These are phyloP conservation scores for Antrozous pallidus DNA, from an alignment of 2,797 vertebrate species.

Conservation along the genomic window DNA sequence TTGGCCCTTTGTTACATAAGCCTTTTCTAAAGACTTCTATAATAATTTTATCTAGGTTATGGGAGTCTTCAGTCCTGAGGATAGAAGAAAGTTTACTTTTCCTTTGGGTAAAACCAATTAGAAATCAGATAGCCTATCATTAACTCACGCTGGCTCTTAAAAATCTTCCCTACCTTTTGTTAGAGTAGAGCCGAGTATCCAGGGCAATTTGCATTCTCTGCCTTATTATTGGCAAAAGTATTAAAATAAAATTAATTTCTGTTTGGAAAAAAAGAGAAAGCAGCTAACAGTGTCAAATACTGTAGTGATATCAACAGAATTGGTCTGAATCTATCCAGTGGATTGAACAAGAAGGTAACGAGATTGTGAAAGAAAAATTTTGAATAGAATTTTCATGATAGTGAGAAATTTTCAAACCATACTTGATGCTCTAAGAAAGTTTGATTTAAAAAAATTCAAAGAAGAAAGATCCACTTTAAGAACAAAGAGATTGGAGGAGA, in stretches of 20 bases:
- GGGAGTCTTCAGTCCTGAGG: not conserved
- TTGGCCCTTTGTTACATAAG: not conserved
- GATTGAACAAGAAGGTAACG: not conserved
- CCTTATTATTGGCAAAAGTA: not conserved
- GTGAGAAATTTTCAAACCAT: not conserved
- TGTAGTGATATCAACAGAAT: not conserved
- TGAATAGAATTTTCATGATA: not conserved
- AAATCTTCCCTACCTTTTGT: not conserved
- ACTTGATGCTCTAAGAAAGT: not conserved
- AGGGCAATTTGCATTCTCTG: not conserved
- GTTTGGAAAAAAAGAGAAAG: not conserved
- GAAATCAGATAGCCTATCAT: not conserved
- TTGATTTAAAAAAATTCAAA: not conserved
- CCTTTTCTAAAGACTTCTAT: not conserved
- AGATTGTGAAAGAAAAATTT: not conserved
- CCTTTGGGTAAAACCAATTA: not conserved
- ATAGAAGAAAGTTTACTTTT: not conserved
- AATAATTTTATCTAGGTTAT: not conserved
- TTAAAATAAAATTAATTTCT: not conserved
- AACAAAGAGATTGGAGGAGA: not conserved
- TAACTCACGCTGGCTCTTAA: not conserved
- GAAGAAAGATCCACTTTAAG: not conserved
- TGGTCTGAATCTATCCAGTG: not conserved
- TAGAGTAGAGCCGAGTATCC: not conserved
- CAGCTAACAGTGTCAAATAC: not conserved